Conservation (phyloP, 2,797 vertebrate genomes). For the Schizopygopsis pylzovi region DNA sequence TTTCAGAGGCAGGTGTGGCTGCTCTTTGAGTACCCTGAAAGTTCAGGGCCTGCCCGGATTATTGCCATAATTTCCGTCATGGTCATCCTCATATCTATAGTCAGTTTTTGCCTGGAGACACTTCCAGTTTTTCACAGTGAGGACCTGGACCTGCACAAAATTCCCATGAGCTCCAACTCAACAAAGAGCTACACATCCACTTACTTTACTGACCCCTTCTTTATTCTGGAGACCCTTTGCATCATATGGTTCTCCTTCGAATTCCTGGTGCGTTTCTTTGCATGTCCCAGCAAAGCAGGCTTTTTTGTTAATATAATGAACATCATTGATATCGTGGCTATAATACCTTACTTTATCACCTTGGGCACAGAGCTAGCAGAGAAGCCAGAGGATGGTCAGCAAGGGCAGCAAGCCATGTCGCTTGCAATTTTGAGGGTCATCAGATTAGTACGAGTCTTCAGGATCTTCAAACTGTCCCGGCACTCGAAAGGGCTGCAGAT, state of each 20-base stretch:
- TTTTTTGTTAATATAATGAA: slow-evolving; percentile 99
- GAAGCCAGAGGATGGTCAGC: slow-evolving; percentile 91
- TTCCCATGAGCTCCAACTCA: slow-evolving; percentile 73
- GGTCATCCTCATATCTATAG: slow-evolving; percentile 91
- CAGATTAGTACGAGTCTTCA: slow-evolving; percentile 93
- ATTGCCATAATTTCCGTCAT: slow-evolving; percentile 91
- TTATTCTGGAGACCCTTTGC: slow-evolving; percentile 98
- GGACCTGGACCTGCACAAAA: slow-evolving; percentile 40
- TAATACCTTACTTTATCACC: slow-evolving; percentile 99
- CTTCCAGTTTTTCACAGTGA: slow-evolving; percentile 88
- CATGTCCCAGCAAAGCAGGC: slow-evolving; percentile 96
- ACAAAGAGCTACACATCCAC: slow-evolving; percentile 79
- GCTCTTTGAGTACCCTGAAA: slow-evolving; percentile 88
- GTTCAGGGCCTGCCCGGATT: slow-evolving; percentile 88
- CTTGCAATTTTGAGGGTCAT: slow-evolving; percentile 97
- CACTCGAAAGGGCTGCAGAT: slow-evolving; percentile 98
- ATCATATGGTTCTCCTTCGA: slow-evolving; percentile 99
- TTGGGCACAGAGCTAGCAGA: slow-evolving; percentile 95
- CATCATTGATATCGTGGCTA: slow-evolving; percentile 99
- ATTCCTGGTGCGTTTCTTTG: slow-evolving; percentile 96
- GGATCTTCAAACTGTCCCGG: slow-evolving; percentile 97
- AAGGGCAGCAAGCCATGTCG: slow-evolving; percentile 98
- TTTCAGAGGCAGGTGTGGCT: slow-evolving; percentile 91
- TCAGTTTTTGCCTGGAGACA: slow-evolving; percentile 90
- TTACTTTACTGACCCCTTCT: slow-evolving; percentile 98